Conservation (phyloP, 2,113 vertebrate species). For the Callaeas wilsoni region DNA sequence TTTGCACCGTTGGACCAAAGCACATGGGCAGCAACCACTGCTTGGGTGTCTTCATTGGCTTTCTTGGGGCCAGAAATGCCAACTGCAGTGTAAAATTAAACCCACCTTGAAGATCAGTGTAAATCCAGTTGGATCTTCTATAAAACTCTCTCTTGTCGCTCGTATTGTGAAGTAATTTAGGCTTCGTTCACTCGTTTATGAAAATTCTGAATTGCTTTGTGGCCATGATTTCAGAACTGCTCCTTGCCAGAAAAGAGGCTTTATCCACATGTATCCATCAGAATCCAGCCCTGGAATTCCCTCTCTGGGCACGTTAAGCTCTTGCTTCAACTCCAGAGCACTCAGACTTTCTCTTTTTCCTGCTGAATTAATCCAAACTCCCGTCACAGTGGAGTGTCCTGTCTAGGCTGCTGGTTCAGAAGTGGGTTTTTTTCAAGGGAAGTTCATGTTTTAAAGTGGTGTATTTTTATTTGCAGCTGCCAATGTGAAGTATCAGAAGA, state of each 20-base stretch:
- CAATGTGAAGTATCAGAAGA: slow-evolving; percentile 42
- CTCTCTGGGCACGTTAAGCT: neutral
- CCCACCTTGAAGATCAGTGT: neutral
- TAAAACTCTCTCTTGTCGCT: neutral
- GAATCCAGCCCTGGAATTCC: neutral
- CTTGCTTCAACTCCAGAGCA: neutral
- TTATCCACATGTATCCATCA: rapidly evolving
- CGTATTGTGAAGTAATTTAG: neutral
- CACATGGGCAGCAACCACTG: rapidly evolving
- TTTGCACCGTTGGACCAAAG: neutral
- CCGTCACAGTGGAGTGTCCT: neutral
- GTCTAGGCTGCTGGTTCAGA: neutral
- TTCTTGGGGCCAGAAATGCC: neutral
- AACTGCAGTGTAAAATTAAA: neutral
- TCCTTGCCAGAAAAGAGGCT: neutral
- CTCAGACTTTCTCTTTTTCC: neutral
- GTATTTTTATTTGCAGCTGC: slow-evolving; percentile 61
- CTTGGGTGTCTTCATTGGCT: neutral
- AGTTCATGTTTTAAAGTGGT: neutral
- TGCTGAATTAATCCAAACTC: neutral
- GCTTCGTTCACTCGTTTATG: neutral
- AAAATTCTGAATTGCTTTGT: neutral
- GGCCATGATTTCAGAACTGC: rapidly evolving
- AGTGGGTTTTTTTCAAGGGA: neutral
- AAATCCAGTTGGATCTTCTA: neutral